Percentiles rank a stretch among this genome's conserved stretches.
Conservation (phyloP, 2,113 vertebrate genomes). For the Sander vitreus region DNA sequence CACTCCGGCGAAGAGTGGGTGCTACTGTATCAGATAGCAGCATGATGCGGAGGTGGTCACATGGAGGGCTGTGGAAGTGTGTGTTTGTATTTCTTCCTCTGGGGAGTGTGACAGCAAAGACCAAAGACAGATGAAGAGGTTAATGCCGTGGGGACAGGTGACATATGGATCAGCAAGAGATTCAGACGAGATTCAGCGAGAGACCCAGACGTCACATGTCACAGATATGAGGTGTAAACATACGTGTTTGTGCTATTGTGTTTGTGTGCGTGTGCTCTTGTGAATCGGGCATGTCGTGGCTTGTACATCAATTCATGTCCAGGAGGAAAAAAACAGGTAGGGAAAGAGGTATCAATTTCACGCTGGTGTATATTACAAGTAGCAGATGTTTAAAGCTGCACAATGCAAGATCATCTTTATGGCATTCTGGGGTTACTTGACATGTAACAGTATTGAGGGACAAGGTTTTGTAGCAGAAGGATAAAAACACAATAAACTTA, state of each 20-base stretch:
- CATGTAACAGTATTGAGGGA: conserved; percentile 3
- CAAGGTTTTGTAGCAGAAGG: not conserved
- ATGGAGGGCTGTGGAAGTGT: conserved; percentile 14
- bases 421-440: conserved; percentile 9
- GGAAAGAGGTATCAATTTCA: not conserved
- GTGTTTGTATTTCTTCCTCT: conserved; percentile 33
- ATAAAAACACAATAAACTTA: conserved; percentile 7
- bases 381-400: conserved; percentile 11
- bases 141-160: conserved; percentile 32
- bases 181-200: no score
- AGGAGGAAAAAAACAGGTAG: not conserved
- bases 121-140: conserved; percentile 28
- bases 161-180: conserved; percentile 35
- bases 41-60: conserved; percentile 25
- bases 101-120: conserved; percentile 9
- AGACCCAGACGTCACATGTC: conserved; percentile 43
- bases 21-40: conserved; percentile 34
- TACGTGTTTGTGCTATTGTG: not conserved
- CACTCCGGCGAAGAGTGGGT: conserved; percentile 18
- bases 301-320: not conserved
- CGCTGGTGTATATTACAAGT: not conserved
- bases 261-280: conserved; percentile 1
- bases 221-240: conserved; percentile 40
- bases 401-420: not conserved
- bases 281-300: not conserved